Conservation (phyloP, 2,113 vertebrate species). For the Suricata suricatta region DNA sequence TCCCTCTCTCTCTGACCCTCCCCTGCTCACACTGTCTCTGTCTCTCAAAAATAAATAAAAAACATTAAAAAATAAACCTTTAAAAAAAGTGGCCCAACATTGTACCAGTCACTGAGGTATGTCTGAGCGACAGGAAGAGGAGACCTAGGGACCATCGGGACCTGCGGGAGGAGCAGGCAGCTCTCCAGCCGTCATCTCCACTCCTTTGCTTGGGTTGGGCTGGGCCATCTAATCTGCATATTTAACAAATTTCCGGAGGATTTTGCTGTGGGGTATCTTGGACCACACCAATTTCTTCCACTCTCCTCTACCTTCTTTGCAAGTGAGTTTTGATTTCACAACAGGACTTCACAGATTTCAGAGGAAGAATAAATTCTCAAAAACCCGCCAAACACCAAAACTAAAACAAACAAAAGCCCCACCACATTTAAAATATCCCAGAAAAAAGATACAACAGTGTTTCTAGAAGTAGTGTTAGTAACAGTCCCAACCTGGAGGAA, state of each 20-base stretch:
- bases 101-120: neutral
- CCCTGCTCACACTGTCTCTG: too few species aligned
- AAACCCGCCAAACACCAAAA: neutral
- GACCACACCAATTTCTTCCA: neutral
- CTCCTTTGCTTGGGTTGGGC: neutral
- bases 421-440: neutral
- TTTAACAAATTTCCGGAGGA: neutral
- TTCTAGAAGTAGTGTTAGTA: neutral
- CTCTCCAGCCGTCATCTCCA: neutral
- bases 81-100: neutral
- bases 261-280: neutral
- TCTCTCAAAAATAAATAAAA: too few species aligned
- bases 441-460: neutral
- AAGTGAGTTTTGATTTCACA: neutral
- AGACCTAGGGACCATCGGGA: neutral
- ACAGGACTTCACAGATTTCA: neutral
- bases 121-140: neutral
- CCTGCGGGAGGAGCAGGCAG: fast-evolving
- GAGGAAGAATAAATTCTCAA: neutral
- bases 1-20: too few species aligned
- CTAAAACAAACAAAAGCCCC: neutral
- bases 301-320: neutral
- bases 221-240: neutral
- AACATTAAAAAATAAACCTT: too few species aligned
- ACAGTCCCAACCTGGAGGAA: neutral